phyloP scores from a whole-genome alignment of 1,140 invertebrate genomes.

The Ostrea denselamellosa region DNA sequence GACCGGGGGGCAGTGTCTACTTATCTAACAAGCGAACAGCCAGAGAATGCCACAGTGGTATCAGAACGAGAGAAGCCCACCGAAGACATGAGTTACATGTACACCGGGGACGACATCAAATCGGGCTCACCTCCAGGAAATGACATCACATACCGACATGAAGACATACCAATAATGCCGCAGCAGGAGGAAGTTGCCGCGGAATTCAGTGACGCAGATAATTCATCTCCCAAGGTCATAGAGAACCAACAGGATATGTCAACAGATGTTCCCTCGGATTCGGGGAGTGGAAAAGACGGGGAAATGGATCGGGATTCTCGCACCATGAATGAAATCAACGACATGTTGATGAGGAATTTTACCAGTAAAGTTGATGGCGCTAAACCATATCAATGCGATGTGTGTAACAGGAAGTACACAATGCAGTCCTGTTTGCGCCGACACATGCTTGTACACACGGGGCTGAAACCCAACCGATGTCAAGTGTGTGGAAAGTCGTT shows the following conservation, averaged over 20 bases:
- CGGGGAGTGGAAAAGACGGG: background rate
- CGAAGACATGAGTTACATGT: background rate
- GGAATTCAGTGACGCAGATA: background rate
- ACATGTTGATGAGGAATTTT: slow-evolving; percentile 43
- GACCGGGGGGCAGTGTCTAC: background rate
- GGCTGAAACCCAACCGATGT: slow-evolving; percentile 45
- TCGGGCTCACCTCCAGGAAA: background rate
- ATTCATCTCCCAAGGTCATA: background rate
- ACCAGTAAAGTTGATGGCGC: slow-evolving; percentile 32
- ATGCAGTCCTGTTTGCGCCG: slow-evolving; percentile 32
- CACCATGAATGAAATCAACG: slow-evolving; percentile 39
- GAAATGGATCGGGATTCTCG: slow-evolving; percentile 11
- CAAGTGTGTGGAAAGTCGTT: slow-evolving; percentile 72
- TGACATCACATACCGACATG: background rate
- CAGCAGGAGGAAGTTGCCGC: background rate
- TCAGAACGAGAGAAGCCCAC: background rate
- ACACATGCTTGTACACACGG: slow-evolving; percentile 47
- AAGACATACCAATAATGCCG: slow-evolving; percentile 7
- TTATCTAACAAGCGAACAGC: background rate
- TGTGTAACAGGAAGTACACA: slow-evolving; percentile 32
- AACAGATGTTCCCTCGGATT: background rate
- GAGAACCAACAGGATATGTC: background rate
- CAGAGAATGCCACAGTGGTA: background rate
- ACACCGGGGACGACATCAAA: slow-evolving; percentile 5
- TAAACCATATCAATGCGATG: slow-evolving; percentile 40